Percentiles rank a stretch among this genome's conserved stretches.
Evolutionary conservation across 2,113 vertebrate species (phyloP).

Genomic region (Apteryx owenii): DNA sequence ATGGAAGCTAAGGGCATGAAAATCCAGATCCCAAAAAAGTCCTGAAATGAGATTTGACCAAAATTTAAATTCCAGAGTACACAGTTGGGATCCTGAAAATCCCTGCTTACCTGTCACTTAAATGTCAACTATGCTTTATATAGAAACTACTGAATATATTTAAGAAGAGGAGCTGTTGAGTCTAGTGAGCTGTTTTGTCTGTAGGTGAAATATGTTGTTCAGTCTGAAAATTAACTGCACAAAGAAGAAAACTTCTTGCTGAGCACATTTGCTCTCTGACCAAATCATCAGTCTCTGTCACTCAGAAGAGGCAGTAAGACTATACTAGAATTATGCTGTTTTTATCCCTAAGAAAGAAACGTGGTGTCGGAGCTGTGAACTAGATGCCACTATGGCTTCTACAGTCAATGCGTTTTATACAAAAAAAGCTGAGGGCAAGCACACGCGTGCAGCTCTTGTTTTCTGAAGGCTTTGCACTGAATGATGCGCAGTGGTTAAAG

Average conservation of each 20-base stretch:
- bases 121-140: neutral
- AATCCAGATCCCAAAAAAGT: neutral
- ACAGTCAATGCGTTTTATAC: neutral
- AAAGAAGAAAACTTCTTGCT: neutral
- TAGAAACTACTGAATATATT: neutral
- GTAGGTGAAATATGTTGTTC: neutral
- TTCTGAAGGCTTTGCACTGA: neutral
- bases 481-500: neutral
- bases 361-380: accelerated
- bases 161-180: neutral
- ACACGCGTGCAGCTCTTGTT: accelerated
- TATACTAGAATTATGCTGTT: neutral
- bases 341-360: neutral
- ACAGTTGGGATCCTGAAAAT: neutral
- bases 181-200: neutral
- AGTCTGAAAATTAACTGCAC: neutral
- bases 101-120: neutral
- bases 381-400: neutral
- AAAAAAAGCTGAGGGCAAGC: accelerated
- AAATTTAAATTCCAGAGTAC: neutral
- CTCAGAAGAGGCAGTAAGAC: neutral
- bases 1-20: neutral
- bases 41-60: neutral
- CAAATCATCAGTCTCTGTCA: neutral
- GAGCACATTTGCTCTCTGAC: neutral